Evolutionary conservation across 2,888 invertebrate species (phyloP).

Genomic region (Plebejus argus): DNA sequence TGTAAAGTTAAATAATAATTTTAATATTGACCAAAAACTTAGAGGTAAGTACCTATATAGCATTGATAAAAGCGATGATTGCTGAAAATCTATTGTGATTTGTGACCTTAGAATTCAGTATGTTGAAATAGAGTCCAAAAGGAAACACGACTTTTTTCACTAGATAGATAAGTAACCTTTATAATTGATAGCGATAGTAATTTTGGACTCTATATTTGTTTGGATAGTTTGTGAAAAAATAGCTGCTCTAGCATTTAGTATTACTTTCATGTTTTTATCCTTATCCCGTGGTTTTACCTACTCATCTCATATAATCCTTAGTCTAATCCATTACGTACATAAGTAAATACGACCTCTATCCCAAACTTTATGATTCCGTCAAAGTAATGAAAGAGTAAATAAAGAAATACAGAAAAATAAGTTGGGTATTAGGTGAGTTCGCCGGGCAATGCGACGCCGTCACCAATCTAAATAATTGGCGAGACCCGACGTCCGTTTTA

Average conservation of each 20-base stretch:
- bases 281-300: background rate
- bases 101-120: too few species aligned
- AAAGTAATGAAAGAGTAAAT: constrained; percentile 21
- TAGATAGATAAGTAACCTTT: too few species aligned
- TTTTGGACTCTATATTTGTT: too few species aligned
- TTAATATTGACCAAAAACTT: too few species aligned
- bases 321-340: constrained; percentile 15
- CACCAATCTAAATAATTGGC: constrained; percentile 81
- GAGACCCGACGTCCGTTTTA: constrained; percentile 67
- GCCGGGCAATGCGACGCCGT: constrained; percentile 55
- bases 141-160: too few species aligned
- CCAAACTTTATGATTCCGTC: constrained; percentile 19
- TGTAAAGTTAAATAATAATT: too few species aligned
- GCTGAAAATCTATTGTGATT: too few species aligned
- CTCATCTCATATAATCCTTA: constrained; percentile 1
- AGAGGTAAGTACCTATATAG: too few species aligned
- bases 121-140: too few species aligned
- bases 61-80: too few species aligned
- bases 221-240: too few species aligned
- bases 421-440: constrained; percentile 45
- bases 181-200: too few species aligned
- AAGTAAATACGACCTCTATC: constrained; percentile 17
- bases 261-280: background rate
- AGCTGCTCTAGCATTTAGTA: background rate
- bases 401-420: constrained; percentile 29